Evolutionary conservation across 2,888 invertebrate genomes (phyloP).

Genomic region (Lysandra coridon): DNA sequence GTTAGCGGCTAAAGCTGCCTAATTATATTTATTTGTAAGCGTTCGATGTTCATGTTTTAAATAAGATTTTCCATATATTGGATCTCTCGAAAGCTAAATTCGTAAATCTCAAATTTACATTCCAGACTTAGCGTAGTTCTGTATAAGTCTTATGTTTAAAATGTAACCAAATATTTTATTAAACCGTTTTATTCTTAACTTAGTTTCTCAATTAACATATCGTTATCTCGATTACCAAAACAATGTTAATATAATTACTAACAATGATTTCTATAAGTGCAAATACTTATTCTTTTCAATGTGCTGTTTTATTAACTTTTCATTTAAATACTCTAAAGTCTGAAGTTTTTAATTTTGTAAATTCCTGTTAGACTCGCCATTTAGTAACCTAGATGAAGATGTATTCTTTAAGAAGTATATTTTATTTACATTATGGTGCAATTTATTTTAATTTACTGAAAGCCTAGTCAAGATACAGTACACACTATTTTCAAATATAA

Average conservation of each 20-base stretch:
- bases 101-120: slow-evolving; percentile 72
- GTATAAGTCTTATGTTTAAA: slow-evolving; percentile 2
- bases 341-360: neutral
- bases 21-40: slow-evolving; percentile 52
- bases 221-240: slow-evolving; percentile 12
- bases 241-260: slow-evolving; percentile 9
- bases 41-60: slow-evolving; percentile 33
- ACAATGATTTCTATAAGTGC: neutral
- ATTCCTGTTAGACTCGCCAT: neutral
- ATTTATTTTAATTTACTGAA: neutral
- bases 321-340: neutral
- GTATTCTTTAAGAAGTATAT: neutral
- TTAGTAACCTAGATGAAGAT: neutral
- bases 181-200: slow-evolving; percentile 5
- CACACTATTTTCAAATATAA: neutral
- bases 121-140: slow-evolving; percentile 53
- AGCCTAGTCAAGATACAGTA: slow-evolving; percentile 24
- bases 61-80: slow-evolving; percentile 40
- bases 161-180: slow-evolving; percentile 16
- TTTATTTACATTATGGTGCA: slow-evolving; percentile 13
- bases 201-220: slow-evolving; percentile 15
- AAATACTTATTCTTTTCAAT: neutral
- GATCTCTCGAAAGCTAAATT: slow-evolving; percentile 65
- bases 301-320: neutral
- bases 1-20: slow-evolving; percentile 59